Evolutionary conservation across 1,140 invertebrate genomes (phyloP).

Genomic region (Acromyrmex heyeri): DNA sequence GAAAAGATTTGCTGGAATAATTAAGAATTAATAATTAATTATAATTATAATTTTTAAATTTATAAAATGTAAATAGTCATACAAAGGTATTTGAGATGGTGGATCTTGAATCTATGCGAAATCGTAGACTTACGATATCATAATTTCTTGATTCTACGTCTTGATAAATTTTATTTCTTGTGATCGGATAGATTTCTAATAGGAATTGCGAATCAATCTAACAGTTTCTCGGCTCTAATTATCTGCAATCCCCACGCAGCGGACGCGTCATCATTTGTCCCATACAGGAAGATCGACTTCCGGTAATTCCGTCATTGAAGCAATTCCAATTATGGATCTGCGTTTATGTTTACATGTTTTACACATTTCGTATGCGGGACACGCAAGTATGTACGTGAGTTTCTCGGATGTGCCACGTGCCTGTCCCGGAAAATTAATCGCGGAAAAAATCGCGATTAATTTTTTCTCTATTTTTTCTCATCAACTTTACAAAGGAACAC

Average conservation of each 20-base stretch:
- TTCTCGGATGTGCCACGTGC: slow-evolving; percentile 62
- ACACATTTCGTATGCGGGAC: slow-evolving; percentile 63
- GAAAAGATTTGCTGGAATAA: background rate
- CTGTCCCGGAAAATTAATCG: slow-evolving; percentile 7
- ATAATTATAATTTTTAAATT: background rate
- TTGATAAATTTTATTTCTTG: background rate
- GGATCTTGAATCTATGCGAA: background rate
- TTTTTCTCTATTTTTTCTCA: background rate
- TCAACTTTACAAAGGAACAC: background rate
- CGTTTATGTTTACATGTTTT: slow-evolving; percentile 9
- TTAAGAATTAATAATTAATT: background rate
- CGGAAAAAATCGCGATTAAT: slow-evolving; percentile 54
- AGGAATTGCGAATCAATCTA: background rate
- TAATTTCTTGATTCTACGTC: background rate
- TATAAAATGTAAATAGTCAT: background rate
- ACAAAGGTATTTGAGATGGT: background rate
- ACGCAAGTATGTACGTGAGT: slow-evolving; percentile 46
- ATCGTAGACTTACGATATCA: background rate
- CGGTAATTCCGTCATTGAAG: slow-evolving; percentile 16
- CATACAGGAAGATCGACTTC: slow-evolving; percentile 32
- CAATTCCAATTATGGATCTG: background rate
- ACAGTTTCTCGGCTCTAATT: background rate
- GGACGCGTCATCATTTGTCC: background rate
- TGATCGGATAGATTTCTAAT: background rate
- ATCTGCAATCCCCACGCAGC: background rate